phyloP scores from a whole-genome alignment of 2,888 invertebrate genomes.

The Sinodicranocentrus sp. region DNA sequence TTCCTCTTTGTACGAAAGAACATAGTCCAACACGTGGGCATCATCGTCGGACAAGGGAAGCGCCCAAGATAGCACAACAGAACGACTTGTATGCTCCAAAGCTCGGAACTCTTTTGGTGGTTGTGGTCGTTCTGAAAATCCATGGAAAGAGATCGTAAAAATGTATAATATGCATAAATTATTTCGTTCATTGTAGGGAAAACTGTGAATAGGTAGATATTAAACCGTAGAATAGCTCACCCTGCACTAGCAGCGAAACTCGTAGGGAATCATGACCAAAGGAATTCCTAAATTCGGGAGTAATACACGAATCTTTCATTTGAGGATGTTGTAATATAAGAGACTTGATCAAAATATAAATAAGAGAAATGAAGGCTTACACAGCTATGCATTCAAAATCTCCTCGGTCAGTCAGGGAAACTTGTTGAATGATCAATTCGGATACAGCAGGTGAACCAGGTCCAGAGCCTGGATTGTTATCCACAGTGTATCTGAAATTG shows the following conservation, averaged over 20 bases:
- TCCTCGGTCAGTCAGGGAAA: conserved; percentile 81
- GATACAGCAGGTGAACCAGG: conserved; percentile 78
- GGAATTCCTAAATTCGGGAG: conserved; percentile 80
- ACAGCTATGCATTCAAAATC: conserved; percentile 83
- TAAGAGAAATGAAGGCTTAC: no score
- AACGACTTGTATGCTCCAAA: conserved; percentile 81
- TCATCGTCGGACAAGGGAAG: conserved; percentile 76
- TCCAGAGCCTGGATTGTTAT: conserved; percentile 54
- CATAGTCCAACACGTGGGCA: conserved; percentile 81
- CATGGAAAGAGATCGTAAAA: background rate
- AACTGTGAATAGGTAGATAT: background rate
- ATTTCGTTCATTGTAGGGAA: no score
- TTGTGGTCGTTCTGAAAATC: conserved; percentile 82
- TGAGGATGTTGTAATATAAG: no score
- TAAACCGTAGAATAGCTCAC: conserved; percentile 76
- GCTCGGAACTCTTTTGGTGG: conserved; percentile 82
- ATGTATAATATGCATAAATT: background rate
- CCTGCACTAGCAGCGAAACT: conserved; percentile 79
- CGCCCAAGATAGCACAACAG: conserved; percentile 81
- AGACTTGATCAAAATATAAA: background rate
- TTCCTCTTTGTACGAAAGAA: conserved; percentile 82
- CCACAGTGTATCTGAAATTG: conserved; percentile 45
- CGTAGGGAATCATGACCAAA: conserved; percentile 82
- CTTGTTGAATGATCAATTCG: conserved; percentile 81
- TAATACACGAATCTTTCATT: background rate